These are phyloP conservation scores for Barnardius zonarius DNA, from an alignment of 2,113 vertebrate genomes.

Conservation along the genomic window DNA sequence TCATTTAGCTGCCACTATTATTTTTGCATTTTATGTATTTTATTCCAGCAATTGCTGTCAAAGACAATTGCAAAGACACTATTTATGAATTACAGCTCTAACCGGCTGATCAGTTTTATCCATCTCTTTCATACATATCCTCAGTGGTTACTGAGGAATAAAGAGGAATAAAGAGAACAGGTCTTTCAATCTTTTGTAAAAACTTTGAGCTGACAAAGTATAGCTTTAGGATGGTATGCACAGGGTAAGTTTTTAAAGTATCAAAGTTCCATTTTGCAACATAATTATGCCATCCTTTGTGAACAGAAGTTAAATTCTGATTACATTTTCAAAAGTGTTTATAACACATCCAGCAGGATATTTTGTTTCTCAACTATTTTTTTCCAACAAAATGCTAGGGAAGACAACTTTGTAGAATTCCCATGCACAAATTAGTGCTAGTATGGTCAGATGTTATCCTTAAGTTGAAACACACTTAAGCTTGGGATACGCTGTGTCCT, in stretches of 20 bases:
- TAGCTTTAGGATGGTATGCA: neutral
- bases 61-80: neutral
- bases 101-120: neutral
- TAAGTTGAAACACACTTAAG: neutral
- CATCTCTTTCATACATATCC: neutral
- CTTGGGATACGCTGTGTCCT: neutral
- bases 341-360: neutral
- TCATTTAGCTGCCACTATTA: neutral
- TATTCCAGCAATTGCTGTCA: neutral
- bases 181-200: neutral
- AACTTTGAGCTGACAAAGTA: neutral
- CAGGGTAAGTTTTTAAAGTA: neutral
- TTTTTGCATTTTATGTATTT: slow-evolving; percentile 4
- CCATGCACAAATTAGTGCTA: neutral
- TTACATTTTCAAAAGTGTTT: neutral
- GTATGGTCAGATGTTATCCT: neutral
- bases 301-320: neutral
- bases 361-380: neutral
- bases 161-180: neutral
- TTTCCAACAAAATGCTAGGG: neutral
- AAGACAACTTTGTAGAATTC: neutral
- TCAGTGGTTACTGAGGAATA: neutral
- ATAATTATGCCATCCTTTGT: neutral
- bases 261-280: neutral
- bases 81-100: neutral